Percentiles rank a stretch among this genome's conserved stretches.
phyloP scores from a whole-genome alignment of 2,888 invertebrate species.

The Podabrus alpinus region DNA sequence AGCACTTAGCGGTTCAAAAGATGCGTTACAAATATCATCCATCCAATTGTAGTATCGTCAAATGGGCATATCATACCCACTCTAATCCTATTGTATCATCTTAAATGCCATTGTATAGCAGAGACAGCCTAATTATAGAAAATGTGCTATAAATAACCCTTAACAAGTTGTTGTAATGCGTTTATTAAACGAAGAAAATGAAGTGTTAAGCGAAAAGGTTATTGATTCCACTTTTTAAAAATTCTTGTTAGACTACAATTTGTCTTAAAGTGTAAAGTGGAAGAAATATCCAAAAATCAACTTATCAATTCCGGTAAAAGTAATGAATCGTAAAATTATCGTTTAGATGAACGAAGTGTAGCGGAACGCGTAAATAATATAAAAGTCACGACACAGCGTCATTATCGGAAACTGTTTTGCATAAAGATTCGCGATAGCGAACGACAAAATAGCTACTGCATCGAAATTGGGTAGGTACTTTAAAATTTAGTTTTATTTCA shows the following conservation, averaged over 20 bases:
- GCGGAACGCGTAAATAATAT: conserved; percentile 54
- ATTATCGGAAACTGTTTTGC: conserved; percentile 57
- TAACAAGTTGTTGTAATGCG: conserved; percentile 24
- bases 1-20: conserved; percentile 48
- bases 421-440: conserved; percentile 54
- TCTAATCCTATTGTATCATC: conserved; percentile 47
- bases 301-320: conserved; percentile 53
- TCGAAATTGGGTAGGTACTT: conserved; percentile 48
- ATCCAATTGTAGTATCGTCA: conserved; percentile 47
- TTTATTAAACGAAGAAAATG: neutral
- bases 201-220: neutral
- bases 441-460: conserved; percentile 46
- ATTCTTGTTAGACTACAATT: conserved; percentile 1
- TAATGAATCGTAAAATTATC: conserved; percentile 57
- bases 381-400: conserved; percentile 53
- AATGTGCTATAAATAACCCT: conserved; percentile 43
- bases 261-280: conserved; percentile 15
- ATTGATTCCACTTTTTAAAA: neutral
- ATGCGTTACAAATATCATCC: conserved; percentile 49
- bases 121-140: conserved; percentile 47
- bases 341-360: conserved; percentile 46
- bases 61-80: conserved; percentile 46
- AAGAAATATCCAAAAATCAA: conserved; percentile 38
- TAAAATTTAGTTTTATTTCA: conserved; percentile 44
- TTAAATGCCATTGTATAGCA: conserved; percentile 44